Percentiles rank a stretch among this genome's conserved stretches.
Evolutionary conservation across 2,113 vertebrate genomes (phyloP).

Genomic region (Engraulis encrasicolus): DNA sequence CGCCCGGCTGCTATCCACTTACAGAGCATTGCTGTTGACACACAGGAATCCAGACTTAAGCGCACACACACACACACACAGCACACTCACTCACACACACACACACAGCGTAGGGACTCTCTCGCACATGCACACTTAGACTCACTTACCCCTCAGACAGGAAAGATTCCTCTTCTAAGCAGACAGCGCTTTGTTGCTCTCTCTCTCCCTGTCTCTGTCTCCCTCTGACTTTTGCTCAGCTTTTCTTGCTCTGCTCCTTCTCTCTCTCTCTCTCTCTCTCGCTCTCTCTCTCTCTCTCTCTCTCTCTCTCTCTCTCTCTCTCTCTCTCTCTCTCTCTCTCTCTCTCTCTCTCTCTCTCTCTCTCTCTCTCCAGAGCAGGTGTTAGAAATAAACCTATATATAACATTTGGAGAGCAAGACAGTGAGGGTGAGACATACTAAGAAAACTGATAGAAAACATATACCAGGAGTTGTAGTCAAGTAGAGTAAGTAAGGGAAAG

Average conservation of each 20-base stretch:
- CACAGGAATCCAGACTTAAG: slow-evolving; percentile 41
- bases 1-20: slow-evolving; percentile 45
- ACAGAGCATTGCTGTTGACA: slow-evolving; percentile 53
- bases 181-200: slow-evolving; percentile 45
- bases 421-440: slow-evolving; percentile 38
- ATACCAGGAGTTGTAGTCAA: slow-evolving; percentile 25
- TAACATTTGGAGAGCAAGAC: slow-evolving; percentile 67
- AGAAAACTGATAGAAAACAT: background rate
- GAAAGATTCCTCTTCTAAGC: slow-evolving; percentile 48
- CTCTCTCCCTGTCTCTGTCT: too few species aligned
- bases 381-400: slow-evolving; percentile 74
- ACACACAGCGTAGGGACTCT: slow-evolving; percentile 23
- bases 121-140: slow-evolving; percentile 31
- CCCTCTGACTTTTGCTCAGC: too few species aligned
- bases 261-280: slow-evolving; percentile 42
- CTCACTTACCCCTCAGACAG: slow-evolving; percentile 32
- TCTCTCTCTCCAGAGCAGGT: slow-evolving; percentile 64
- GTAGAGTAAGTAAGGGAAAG: slow-evolving; percentile 50
- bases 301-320: too few species aligned
- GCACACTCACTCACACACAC: background rate
- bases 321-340: too few species aligned
- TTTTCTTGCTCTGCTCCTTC: slow-evolving; percentile 39
- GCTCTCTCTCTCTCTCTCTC: slow-evolving; percentile 22
- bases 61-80: slow-evolving; percentile 10
- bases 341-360: slow-evolving; percentile 42